Base-by-base conservation (phyloP, 1,140 invertebrate species). In the roundworm (Caenorhabditis elegans) region DNA sequence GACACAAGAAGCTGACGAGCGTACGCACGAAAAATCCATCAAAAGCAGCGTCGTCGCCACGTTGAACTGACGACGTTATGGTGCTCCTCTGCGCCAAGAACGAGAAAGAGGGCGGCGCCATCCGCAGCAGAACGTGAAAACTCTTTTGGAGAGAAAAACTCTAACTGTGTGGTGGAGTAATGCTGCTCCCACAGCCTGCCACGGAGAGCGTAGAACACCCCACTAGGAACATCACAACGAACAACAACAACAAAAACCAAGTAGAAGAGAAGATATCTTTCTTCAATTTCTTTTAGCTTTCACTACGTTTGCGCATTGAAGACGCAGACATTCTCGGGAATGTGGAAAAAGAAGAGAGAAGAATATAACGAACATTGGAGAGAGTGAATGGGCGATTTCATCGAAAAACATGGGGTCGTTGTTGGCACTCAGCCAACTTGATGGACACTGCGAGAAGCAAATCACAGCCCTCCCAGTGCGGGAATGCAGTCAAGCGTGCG, bases 221-320 rank as follows among this genome's bases (percentile, higher is more conserved):
- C 34, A 39, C 31, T 26, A 36, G 26, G 26, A 65, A 34, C 60
- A 39, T 39, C 34, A 22, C 10, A 36, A 70, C 26, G 24, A 70
- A 70, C 34, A 70, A 70, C 60, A 70, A 70, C 60, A 70, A 70
- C 60, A 70, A 70, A 31, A 70, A 70, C 34, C 43, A 70, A 19
- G 34, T 43, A 70, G 34, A 39, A 70, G 34, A 70, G n/a, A 70
- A 22, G 26, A 43, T 19, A 24, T 70, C n/a, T 70, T 43, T 22
- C 6, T 65, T 34, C 28, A 31, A 19, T 34, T 70, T 39, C 31
- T 39, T 70, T 39, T 70, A 70, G 60, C 10, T 70, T 26, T 39
- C 10, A 39, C 22, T 43, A 5, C 8, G 17, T 70, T 39, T 34
- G 5, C 60, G 60, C 60, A 39, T 1, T 26, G 22, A 55, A 70